Conservation (phyloP, 2,888 invertebrate species). For the Venusia cambrica region DNA sequence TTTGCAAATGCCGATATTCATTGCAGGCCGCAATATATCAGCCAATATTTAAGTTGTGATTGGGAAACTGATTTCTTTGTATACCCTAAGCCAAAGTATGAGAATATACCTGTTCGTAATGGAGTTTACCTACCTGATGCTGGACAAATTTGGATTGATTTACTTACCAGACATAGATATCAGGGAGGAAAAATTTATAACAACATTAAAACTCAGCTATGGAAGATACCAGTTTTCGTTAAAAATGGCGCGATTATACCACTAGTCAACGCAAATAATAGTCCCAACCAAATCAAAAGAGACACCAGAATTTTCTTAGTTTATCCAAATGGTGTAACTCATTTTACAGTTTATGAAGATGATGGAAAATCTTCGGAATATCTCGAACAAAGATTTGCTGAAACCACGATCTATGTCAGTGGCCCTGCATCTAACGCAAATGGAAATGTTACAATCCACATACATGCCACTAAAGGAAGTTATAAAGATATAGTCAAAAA, state of each 20-base stretch:
- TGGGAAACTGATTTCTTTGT: constrained; percentile 1
- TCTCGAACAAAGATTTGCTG: constrained; percentile 43
- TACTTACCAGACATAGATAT: constrained; percentile 62
- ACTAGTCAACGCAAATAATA: constrained; percentile 62
- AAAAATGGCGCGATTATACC: constrained; percentile 67
- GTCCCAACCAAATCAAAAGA: constrained; percentile 55
- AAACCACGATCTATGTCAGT: constrained; percentile 45
- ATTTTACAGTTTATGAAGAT: constrained; percentile 62
- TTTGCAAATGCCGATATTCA: constrained; percentile 35
- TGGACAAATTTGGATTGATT: constrained; percentile 64
- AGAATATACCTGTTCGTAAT: constrained; percentile 43
- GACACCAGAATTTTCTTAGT: constrained; percentile 52
- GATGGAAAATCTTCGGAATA: constrained; percentile 60
- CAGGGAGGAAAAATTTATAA: constrained; percentile 65
- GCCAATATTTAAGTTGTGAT: constrained; percentile 13
- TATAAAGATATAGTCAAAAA: constrained; percentile 52
- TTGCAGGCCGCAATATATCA: constrained; percentile 9
- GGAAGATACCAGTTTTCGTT: constrained; percentile 67
- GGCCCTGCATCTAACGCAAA: constrained; percentile 44
- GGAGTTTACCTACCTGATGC: constrained; percentile 57
- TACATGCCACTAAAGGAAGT: constrained; percentile 53
- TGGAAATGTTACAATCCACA: constrained; percentile 47
- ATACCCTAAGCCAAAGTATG: constrained; percentile 1
- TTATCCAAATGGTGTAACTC: constrained; percentile 53
- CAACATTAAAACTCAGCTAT: constrained; percentile 52